phyloP scores from a whole-genome alignment of 2,113 vertebrate species.

The Rhinoderma darwinii region DNA sequence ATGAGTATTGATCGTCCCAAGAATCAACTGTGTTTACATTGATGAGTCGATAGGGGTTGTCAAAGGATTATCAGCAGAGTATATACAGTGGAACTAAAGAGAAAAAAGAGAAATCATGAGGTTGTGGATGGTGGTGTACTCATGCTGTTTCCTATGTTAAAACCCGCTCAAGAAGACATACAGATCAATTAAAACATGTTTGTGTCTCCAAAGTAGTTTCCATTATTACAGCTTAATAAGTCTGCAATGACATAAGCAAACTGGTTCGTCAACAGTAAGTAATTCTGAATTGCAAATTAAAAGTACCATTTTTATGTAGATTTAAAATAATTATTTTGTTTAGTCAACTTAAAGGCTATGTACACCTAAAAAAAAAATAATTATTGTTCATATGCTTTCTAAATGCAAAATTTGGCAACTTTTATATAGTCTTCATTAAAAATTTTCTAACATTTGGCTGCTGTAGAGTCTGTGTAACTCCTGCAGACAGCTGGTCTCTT shows the following conservation, averaged over 20 bases:
- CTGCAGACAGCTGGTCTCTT: too few relatives aligned
- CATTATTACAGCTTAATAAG: constrained; percentile 24
- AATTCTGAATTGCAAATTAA: constrained; percentile 12
- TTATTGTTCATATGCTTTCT: too few relatives aligned
- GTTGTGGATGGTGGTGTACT: not conserved
- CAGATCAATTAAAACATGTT: constrained; percentile 24
- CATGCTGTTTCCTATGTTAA: not conserved
- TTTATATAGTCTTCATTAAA: too few relatives aligned
- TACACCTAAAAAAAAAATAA: too few relatives aligned
- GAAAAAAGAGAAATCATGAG: not conserved
- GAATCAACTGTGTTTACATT: too few relatives aligned
- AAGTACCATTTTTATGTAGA: not conserved
- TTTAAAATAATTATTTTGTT: constrained; percentile 23
- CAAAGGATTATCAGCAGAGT: not conserved
- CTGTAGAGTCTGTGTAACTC: too few relatives aligned
- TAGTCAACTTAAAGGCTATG: not conserved
- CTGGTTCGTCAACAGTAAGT: constrained; percentile 6
- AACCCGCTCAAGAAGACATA: not conserved
- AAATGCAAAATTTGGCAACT: too few relatives aligned
- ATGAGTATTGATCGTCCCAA: too few relatives aligned
- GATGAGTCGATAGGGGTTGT: not conserved
- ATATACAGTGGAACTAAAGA: not conserved
- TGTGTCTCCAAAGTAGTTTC: not conserved
- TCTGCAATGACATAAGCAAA: constrained; percentile 9
- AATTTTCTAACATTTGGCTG: too few relatives aligned